These are phyloP conservation scores for Galleria mellonella DNA, from an alignment of 1,140 invertebrate species.

Conservation along the genomic window DNA sequence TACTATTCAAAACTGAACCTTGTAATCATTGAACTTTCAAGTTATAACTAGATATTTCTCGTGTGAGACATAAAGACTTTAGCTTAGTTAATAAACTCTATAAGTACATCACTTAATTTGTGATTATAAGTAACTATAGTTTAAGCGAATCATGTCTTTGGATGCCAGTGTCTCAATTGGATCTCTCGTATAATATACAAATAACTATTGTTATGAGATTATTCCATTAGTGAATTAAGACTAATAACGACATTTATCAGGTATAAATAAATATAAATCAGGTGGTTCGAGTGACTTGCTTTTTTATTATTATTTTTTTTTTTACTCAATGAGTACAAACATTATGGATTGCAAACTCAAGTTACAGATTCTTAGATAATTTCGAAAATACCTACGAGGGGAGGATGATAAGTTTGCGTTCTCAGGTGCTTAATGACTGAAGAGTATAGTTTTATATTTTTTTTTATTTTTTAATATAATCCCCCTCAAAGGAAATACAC, in stretches of 20 bases:
- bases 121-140: not conserved
- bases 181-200: conserved; percentile 57
- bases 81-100: conserved; percentile 4
- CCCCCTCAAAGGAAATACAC: not conserved
- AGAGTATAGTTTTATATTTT: too few relatives aligned
- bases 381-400: too few relatives aligned
- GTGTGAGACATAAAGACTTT: conserved; percentile 2
- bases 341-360: too few relatives aligned
- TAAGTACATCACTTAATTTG: conserved; percentile 1
- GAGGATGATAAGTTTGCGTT: too few relatives aligned
- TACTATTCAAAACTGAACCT: not conserved
- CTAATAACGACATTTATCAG: not conserved
- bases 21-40: not conserved
- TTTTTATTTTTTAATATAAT: too few relatives aligned
- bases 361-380: not conserved
- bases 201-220: conserved; percentile 57
- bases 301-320: too few relatives aligned
- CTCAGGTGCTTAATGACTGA: too few relatives aligned
- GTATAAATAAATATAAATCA: too few relatives aligned
- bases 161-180: conserved; percentile 59
- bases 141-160: conserved; percentile 9
- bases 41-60: not conserved
- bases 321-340: too few relatives aligned
- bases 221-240: conserved; percentile 72
- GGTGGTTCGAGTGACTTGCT: too few relatives aligned